phyloP scores from a whole-genome alignment of 2,113 vertebrate species.

The Rhynchopsitta pachyrhyncha region DNA sequence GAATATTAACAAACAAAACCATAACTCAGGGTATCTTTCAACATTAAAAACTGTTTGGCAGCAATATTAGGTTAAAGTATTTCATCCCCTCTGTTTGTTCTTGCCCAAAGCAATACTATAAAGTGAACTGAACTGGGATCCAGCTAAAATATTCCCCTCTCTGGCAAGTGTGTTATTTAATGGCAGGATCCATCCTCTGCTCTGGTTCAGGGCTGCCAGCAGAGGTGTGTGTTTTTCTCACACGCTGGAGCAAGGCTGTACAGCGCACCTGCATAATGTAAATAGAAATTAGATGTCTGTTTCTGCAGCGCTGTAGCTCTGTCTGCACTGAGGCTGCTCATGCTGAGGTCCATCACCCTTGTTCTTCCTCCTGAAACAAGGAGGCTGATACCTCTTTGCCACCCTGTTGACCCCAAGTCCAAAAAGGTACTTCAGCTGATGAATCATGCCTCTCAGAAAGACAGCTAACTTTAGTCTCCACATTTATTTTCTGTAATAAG shows the following conservation, averaged over 20 bases:
- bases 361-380: not conserved
- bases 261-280: not conserved
- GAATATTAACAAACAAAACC: not conserved
- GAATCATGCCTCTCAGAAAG: not conserved
- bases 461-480: fast-evolving
- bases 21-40: not conserved
- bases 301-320: not conserved
- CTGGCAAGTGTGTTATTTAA: fast-evolving
- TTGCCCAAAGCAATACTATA: not conserved
- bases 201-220: not conserved
- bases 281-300: not conserved
- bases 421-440: not conserved
- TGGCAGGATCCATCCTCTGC: not conserved
- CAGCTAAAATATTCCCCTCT: not conserved
- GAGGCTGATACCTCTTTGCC: not conserved
- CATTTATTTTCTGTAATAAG: not conserved
- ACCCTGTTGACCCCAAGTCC: fast-evolving
- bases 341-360: not conserved
- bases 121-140: not conserved
- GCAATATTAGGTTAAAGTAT: not conserved
- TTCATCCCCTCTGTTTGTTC: not conserved
- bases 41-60: not conserved
- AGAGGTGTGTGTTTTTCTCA: not conserved
- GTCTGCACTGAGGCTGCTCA: fast-evolving
- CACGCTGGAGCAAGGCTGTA: not conserved